Base-by-base conservation (phyloP, 2,113 vertebrate genomes). In the Halcyon malimbica region DNA sequence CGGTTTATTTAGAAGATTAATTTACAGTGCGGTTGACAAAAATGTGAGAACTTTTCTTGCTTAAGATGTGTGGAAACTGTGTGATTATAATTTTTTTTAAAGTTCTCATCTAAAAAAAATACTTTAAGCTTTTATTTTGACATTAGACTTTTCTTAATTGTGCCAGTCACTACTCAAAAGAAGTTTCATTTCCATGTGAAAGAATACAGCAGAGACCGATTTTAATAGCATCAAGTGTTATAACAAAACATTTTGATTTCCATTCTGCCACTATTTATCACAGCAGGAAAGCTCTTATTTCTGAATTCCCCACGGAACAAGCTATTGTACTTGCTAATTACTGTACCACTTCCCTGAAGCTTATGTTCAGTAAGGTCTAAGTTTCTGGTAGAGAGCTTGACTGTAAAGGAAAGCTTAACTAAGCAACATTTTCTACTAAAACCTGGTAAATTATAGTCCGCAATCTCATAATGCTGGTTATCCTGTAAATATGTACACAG, bases 321-420 rank as follows among this genome's bases (percentile, higher is more conserved):
- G 48, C 67, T 94, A 63, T 97, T 95, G 89, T 92, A 65, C 74
- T 96, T 95, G 70, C 93, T 96, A 97, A 97, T 97, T 97, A 87
- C 88, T 85, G 33, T 89, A 69, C 67, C 42, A 60, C 73, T 95
- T 95, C 64, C 90, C 87, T 89, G 74, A 96, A 96, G 80, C 80
- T 95, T 97, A 89, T 96, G 54, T 68, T 94, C 74, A 76, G 86
- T 92, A 35, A 90, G 42, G 89, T 95, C 81, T 83, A 81, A 63
- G 86, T 82, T 94, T 87, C 81, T 95, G 41, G 29, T 71, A 48
- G 75, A 78, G 84, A 92, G 67, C 85, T 83, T 94, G 89, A 81
- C 64, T 91, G 37, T 73, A 83, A 95, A 85, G 29, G 48, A 87
- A 89, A 13, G 2, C 33, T 91, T 85, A 88, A 90, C 86, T 81